Evolutionary conservation across 2,113 vertebrate species (phyloP).

Genomic region (Micronisus gabar): DNA sequence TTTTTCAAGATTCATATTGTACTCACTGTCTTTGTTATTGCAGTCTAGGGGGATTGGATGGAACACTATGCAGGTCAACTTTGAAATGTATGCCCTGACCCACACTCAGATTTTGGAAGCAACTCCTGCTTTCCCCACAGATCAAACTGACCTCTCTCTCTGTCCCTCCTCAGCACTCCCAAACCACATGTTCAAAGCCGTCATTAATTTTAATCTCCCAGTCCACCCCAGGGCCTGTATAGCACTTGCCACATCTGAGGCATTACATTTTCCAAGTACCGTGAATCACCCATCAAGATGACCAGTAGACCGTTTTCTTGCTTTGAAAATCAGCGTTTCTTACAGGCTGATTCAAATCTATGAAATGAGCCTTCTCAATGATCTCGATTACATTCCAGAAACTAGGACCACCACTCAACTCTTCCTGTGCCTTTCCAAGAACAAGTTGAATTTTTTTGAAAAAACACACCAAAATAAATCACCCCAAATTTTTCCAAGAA

Average conservation of each 20-base stretch:
- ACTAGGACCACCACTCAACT: neutral
- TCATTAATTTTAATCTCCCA: neutral
- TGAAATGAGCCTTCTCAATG: neutral
- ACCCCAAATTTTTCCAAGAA: neutral
- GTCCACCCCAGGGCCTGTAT: neutral
- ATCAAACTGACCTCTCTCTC: neutral
- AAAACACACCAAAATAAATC: neutral
- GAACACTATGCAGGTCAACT: neutral
- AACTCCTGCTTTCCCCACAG: neutral
- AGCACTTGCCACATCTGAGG: neutral
- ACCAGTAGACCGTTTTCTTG: neutral
- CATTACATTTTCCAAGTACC: neutral
- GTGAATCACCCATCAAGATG: neutral
- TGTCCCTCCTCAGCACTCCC: neutral
- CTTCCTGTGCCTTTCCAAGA: neutral
- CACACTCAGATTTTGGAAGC: neutral
- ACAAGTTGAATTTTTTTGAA: neutral
- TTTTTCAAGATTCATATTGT: neutral
- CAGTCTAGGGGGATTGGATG: neutral
- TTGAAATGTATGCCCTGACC: neutral
- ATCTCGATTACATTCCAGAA: neutral
- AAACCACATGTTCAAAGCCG: neutral
- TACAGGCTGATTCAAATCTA: neutral
- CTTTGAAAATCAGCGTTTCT: neutral
- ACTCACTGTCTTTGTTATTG: neutral